Evolutionary conservation across 2,888 invertebrate species (phyloP), one percentile per base, ranked within the genome.

Genomic region (Monoplex corrugatus): DNA sequence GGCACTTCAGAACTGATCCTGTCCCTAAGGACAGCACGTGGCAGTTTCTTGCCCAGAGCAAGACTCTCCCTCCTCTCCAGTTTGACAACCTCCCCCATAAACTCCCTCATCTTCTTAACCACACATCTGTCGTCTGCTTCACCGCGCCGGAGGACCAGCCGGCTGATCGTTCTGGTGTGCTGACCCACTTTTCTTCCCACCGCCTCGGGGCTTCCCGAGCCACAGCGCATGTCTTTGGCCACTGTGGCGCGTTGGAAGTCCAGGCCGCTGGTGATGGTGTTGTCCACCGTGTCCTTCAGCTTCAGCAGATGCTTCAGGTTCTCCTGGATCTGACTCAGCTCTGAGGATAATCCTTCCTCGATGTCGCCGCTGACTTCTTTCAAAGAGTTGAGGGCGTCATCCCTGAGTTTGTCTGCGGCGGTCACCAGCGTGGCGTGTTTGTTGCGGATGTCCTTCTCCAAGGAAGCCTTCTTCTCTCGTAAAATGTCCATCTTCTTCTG

Each of bases 61-160:
- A 82, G 32, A 13, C 82, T 82, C 45, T 82, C 82, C 45, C 82
- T 82, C 82, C 82, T 82, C 82, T 82, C 82, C 82, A 82, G 82
- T 45, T 16, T 82, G 8, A 82, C 82, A 38, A 82, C 82, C 44
- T 82, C 45, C 44, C 82, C 82, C 82, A 82, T 32, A 32, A n/a
- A 82, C 32, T 32, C 82, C 44, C 32, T 40, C 82, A 82, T 82
- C 45, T 32, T 82, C 32, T 1, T 45, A 44, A 82, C 45, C 44
- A 82, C 82, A n/a, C 6, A 3, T 2, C 44, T 3, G 45, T 45
- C 82, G 2, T 45, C 45, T 16, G n/a, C 40, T 45, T 82, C 82
- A 5, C n/a, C 82, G 32, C 44, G 45, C 32, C 82, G 82, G n/a
- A 82, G 82, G n/a, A 82, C 82, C 19, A 45, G 82, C n/a, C 82